These are phyloP conservation scores for Pterophyllum scalare DNA, from an alignment of 2,113 vertebrate species.

Conservation along the genomic window DNA sequence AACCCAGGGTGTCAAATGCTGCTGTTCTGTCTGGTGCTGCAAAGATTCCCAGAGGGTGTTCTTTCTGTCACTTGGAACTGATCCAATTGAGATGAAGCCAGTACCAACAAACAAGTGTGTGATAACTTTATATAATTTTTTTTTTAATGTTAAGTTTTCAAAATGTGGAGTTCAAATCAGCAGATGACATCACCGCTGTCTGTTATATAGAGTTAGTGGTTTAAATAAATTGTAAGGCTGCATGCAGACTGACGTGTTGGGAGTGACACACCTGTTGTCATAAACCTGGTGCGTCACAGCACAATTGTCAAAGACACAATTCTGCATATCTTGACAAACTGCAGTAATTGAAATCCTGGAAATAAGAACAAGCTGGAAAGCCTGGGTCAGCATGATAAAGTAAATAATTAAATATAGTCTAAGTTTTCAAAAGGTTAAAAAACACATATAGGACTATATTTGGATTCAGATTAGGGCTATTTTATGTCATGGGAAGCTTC, in stretches of 20 bases:
- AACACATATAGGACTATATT: background rate
- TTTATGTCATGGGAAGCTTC: background rate
- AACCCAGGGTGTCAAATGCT: background rate
- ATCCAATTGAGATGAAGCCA: too few species aligned
- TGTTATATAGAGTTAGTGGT: background rate
- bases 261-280: background rate
- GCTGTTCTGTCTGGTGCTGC: background rate
- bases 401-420: background rate
- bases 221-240: background rate
- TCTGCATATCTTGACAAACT: background rate
- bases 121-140: too few species aligned
- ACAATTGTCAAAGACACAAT: rapidly evolving
- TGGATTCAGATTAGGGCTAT: background rate
- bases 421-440: background rate
- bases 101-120: too few species aligned
- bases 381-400: background rate
- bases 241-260: background rate
- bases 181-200: too few species aligned
- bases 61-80: too few species aligned
- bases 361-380: background rate
- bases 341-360: background rate
- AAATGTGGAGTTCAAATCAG: background rate
- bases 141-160: too few species aligned
- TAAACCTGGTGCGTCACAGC: background rate
- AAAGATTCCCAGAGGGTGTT: background rate